These are phyloP conservation scores for Pangasius mekongensis DNA, from an alignment of 2,797 vertebrate species.

Conservation along the genomic window DNA sequence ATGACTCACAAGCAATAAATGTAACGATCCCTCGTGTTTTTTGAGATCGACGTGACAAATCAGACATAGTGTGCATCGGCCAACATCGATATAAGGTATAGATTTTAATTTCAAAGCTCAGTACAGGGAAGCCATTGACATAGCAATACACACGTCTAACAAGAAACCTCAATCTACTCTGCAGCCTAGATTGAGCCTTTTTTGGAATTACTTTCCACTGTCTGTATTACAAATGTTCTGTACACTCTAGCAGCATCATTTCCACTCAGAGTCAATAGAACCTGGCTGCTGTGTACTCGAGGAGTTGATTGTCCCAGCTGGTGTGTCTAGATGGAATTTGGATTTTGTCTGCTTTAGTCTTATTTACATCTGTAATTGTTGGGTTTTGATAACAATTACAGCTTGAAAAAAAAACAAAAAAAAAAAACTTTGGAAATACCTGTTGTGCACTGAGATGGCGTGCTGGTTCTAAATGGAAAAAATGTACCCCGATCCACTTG, in stretches of 20 bases:
- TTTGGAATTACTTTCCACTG: constrained; percentile 36
- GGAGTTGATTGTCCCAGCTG: constrained; percentile 23
- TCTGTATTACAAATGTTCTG: constrained; percentile 37
- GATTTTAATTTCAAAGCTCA: constrained; percentile 53
- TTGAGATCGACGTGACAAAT: constrained; percentile 26
- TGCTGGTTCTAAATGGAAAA: background rate
- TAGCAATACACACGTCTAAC: constrained; percentile 27
- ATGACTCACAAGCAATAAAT: constrained; percentile 33
- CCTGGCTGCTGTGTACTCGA: constrained; percentile 23
- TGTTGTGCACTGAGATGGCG: background rate
- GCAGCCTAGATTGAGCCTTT: constrained; percentile 17
- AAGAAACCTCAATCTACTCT: constrained; percentile 36
- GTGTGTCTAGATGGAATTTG: constrained; percentile 25
- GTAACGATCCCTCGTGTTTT: constrained; percentile 50
- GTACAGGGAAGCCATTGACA: constrained; percentile 41
- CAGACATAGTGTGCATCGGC: constrained; percentile 15
- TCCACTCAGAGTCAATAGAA: constrained; percentile 36
- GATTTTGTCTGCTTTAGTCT: constrained; percentile 28
- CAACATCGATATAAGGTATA: constrained; percentile 38
- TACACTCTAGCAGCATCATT: constrained; percentile 35
- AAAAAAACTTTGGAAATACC: background rate
- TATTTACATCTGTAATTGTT: constrained; percentile 22
- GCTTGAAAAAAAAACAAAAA: background rate
- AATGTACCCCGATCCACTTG: background rate
- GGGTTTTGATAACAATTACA: constrained; percentile 9